Evolutionary conservation across 2,113 vertebrate species (phyloP).

Genomic region (Stigmatopora nigra): DNA sequence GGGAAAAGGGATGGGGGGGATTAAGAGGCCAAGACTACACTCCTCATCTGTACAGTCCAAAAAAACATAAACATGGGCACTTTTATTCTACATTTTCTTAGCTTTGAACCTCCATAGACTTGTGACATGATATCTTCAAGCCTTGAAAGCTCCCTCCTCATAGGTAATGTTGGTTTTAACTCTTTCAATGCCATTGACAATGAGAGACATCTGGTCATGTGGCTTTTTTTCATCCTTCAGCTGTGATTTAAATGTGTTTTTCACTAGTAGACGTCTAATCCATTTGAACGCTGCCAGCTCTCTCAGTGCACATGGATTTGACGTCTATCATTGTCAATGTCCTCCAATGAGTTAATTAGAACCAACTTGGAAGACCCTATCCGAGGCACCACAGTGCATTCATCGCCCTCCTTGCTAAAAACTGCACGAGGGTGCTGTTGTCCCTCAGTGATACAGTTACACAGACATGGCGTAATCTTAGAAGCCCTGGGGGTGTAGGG

Average conservation of each 20-base stretch:
- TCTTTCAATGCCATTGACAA: no score
- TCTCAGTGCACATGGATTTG: no score
- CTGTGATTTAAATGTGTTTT: no score
- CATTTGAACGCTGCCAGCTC: no score
- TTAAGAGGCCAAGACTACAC: conserved; percentile 1
- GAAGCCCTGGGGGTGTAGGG: conserved; percentile 12
- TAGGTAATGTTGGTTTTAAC: no score
- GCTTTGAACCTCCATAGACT: conserved; percentile 11
- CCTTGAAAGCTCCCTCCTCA: no score
- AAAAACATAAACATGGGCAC: conserved; percentile 35
- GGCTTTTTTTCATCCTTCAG: no score
- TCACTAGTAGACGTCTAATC: no score
- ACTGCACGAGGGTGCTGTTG: conserved; percentile 1
- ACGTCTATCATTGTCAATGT: no score
- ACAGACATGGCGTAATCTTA: conserved; percentile 25
- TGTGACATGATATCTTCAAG: no score
- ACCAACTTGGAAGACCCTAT: background rate
- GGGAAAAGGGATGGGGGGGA: conserved; percentile 13
- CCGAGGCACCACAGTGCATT: background rate
- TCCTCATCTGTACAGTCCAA: conserved; percentile 29
- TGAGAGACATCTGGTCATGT: no score
- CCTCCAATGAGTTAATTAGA: background rate
- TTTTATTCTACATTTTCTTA: conserved; percentile 26
- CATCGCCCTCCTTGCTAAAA: conserved; percentile 1
- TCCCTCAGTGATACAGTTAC: conserved; percentile 14